Percentiles rank a stretch among this genome's conserved stretches.
phyloP scores from a whole-genome alignment of 1,140 invertebrate genomes.

The Drosophila ogumai region DNA sequence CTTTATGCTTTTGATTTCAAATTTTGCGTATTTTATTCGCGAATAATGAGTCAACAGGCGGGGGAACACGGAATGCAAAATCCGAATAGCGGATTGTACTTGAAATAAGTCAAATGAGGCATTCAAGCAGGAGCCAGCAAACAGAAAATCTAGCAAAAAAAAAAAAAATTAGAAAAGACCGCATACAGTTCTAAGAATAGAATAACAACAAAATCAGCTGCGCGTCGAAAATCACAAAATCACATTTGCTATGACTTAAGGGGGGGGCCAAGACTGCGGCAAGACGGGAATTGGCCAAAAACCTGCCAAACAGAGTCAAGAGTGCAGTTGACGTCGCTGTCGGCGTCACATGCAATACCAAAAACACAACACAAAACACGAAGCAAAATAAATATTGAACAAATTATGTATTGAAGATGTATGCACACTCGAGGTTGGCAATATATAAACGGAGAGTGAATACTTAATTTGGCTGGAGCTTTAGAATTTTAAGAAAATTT shows the following conservation, averaged over 20 bases:
- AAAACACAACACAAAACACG: conserved; percentile 63
- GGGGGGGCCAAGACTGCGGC: conserved; percentile 2
- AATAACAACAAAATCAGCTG: conserved; percentile 81
- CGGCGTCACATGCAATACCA: conserved; percentile 19
- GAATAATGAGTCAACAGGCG: conserved; percentile 46
- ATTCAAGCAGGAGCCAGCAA: conserved; percentile 35
- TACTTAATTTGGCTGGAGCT: not conserved
- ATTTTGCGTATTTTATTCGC: conserved; percentile 19
- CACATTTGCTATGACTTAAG: conserved; percentile 43
- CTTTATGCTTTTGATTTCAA: conserved; percentile 34
- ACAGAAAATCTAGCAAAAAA: conserved; percentile 5
- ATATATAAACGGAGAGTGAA: not conserved
- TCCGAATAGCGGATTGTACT: conserved; percentile 22
- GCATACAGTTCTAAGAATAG: conserved; percentile 61
- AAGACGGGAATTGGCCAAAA: conserved; percentile 45
- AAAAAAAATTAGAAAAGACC: conserved; percentile 13
- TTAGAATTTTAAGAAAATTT: not conserved
- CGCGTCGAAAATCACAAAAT: conserved; percentile 71
- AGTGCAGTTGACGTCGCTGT: conserved; percentile 52
- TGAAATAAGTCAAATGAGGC: conserved; percentile 54
- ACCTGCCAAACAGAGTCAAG: conserved; percentile 67
- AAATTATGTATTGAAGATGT: conserved; percentile 76
- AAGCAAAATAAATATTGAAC: conserved; percentile 71
- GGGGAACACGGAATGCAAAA: conserved; percentile 27
- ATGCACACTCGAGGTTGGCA: conserved; percentile 11